Evolutionary conservation across 92 coral and sea anemone genomes (phyloP).

Genomic region (Hydrozoanthus gracilis): DNA sequence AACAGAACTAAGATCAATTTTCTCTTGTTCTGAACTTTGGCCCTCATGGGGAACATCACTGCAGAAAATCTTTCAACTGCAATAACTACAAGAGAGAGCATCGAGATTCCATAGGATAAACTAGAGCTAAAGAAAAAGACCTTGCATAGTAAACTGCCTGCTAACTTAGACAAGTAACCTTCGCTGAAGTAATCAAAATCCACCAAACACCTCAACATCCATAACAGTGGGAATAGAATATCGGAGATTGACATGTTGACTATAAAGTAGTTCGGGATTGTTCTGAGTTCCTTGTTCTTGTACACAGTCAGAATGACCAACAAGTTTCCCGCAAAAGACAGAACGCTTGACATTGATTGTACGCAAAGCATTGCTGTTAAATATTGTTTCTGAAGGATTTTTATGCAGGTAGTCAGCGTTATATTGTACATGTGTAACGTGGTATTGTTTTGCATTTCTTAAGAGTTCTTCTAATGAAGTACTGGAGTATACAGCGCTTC

Average conservation of each 20-base stretch:
- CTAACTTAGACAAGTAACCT: conserved; percentile 11
- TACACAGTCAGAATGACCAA: too few species aligned
- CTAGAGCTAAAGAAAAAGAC: neutral
- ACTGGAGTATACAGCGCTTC: neutral
- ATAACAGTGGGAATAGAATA: neutral
- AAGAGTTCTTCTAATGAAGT: conserved; percentile 1
- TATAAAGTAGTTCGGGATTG: too few species aligned
- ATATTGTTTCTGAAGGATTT: neutral
- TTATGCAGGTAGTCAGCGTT: conserved; percentile 2
- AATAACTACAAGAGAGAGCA: too few species aligned
- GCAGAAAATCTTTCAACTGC: too few species aligned
- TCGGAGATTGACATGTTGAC: too few species aligned
- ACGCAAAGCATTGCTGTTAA: neutral
- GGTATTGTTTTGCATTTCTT: conserved; percentile 10
- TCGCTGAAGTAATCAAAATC: neutral
- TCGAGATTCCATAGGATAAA: neutral
- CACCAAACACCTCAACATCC: neutral
- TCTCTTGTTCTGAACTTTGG: too few species aligned
- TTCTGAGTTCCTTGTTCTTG: too few species aligned
- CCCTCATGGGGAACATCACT: too few species aligned
- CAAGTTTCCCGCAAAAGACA: too few species aligned
- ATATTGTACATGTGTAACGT: conserved; percentile 5
- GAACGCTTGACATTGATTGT: too few species aligned
- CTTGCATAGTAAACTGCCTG: too few species aligned
- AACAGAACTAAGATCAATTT: too few species aligned